phyloP scores from a whole-genome alignment of 1,140 invertebrate genomes.

The Rhopalosiphum maidis region DNA sequence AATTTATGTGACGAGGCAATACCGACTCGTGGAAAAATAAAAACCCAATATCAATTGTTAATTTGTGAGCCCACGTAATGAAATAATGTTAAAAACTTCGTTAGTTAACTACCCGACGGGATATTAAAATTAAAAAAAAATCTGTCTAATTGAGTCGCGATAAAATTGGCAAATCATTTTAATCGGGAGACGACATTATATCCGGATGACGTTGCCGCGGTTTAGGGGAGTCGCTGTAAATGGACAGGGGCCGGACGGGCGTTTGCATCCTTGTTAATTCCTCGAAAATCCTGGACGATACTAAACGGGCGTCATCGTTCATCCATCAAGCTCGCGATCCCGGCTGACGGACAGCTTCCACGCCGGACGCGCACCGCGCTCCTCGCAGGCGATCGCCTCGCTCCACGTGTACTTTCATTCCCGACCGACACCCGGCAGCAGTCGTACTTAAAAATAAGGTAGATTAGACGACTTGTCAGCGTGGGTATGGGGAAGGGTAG shows the following conservation, averaged over 20 bases:
- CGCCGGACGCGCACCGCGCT: not conserved
- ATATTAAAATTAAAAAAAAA: not conserved
- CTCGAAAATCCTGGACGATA: not conserved
- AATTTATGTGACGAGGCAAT: not conserved
- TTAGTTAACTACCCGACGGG: not conserved
- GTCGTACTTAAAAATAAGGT: conserved; percentile 8
- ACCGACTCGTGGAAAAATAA: not conserved
- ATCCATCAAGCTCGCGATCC: not conserved
- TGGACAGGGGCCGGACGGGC: too few species aligned
- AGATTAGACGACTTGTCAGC: not conserved
- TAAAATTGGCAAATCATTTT: not conserved
- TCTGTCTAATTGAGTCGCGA: not conserved
- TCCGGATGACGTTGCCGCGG: not conserved
- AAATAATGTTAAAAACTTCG: not conserved
- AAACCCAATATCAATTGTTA: not conserved
- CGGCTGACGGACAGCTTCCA: not conserved
- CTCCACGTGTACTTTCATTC: not conserved
- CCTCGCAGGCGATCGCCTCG: not conserved
- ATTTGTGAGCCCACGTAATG: not conserved
- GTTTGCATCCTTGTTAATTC: not conserved
- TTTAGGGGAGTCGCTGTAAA: not conserved
- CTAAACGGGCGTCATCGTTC: not conserved
- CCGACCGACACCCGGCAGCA: too few species aligned
- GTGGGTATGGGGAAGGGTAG: not conserved
- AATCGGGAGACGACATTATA: not conserved